Evolutionary conservation across 2,888 invertebrate genomes (phyloP).

Genomic region (Lasioglossum pauxillum): DNA sequence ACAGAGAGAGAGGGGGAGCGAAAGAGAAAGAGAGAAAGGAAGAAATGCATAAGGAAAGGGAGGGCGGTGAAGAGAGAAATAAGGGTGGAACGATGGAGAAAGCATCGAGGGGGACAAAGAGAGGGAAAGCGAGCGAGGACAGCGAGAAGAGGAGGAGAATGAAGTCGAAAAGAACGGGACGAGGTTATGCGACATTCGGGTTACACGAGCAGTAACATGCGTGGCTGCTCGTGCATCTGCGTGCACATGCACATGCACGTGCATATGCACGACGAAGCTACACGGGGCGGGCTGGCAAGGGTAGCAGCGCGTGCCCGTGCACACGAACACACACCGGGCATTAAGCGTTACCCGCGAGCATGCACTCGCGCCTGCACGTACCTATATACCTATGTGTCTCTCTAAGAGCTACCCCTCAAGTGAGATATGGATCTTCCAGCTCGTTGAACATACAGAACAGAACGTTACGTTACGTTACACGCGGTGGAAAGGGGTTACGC

Average conservation of each 20-base stretch:
- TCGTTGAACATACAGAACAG: constrained; percentile 80
- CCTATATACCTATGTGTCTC: constrained; percentile 39
- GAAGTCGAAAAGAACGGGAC: constrained; percentile 32
- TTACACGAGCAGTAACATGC: constrained; percentile 46
- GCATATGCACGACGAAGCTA: background rate
- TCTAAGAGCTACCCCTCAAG: constrained; percentile 77
- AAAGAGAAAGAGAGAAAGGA: background rate
- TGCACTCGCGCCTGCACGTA: constrained; percentile 53
- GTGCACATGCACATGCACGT: constrained; percentile 23
- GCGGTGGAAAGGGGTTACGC: constrained; percentile 51
- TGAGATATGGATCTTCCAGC: constrained; percentile 82
- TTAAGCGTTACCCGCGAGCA: constrained; percentile 50
- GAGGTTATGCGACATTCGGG: constrained; percentile 54
- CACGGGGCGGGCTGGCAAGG: background rate
- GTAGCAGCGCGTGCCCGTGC: constrained; percentile 40
- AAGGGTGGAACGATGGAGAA: background rate
- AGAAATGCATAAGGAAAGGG: background rate
- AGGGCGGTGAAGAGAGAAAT: background rate
- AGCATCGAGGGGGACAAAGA: background rate
- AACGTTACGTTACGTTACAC: constrained; percentile 67
- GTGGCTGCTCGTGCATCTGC: constrained; percentile 46
- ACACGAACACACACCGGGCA: constrained; percentile 24
- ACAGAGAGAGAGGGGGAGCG: background rate
- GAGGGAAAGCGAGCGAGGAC: background rate
- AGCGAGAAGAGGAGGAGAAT: constrained; percentile 3